Evolutionary conservation across 2,113 vertebrate species (phyloP).

Genomic region (Columba livia): DNA sequence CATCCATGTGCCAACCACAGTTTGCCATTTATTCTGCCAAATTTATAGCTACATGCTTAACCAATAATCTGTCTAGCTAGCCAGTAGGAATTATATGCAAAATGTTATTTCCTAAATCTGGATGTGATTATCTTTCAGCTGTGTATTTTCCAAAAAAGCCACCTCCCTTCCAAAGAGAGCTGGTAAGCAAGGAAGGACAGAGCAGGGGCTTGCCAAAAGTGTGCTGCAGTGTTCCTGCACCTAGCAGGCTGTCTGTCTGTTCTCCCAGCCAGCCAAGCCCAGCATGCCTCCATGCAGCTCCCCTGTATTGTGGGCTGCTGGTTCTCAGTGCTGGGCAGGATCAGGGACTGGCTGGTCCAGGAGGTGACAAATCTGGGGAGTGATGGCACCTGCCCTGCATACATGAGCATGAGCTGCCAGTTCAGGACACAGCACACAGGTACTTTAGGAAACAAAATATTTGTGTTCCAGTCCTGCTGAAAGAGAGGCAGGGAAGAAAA

Average conservation of each 20-base stretch:
- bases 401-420: neutral
- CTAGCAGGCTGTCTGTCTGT: neutral
- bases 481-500: neutral
- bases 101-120: constrained; percentile 47
- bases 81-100: constrained; percentile 62
- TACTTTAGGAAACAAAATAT: neutral
- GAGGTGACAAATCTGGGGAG: neutral
- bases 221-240: neutral
- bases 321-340: neutral
- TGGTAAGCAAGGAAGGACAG: neutral
- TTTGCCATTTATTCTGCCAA: constrained; percentile 50
- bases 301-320: neutral
- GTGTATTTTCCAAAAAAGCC: constrained; percentile 27
- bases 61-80: constrained; percentile 53
- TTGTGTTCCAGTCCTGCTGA: neutral
- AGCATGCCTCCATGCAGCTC: fast-evolving
- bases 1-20: constrained; percentile 31
- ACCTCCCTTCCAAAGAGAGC: neutral
- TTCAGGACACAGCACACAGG: neutral
- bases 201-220: neutral
- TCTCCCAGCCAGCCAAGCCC: neutral
- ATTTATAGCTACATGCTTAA: constrained; percentile 45
- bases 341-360: neutral
- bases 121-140: constrained; percentile 41
- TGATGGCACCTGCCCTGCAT: fast-evolving